Percentiles rank a stretch among this genome's conserved stretches.
Evolutionary conservation across 2,888 invertebrate genomes (phyloP).

Genomic region (Odontomyia ornata): DNA sequence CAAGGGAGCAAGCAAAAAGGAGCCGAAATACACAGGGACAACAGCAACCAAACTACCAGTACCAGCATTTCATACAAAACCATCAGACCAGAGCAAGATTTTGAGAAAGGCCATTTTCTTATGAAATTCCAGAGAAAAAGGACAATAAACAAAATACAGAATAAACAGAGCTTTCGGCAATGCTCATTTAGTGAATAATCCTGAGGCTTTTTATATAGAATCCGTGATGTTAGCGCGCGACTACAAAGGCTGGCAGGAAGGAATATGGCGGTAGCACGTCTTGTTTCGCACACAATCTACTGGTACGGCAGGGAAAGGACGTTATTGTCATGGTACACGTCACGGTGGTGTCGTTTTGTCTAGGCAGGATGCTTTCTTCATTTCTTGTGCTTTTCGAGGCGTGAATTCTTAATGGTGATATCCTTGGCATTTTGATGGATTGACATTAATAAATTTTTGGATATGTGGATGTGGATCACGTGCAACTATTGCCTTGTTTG

Average conservation of each 20-base stretch:
- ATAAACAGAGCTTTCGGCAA: conserved; percentile 11
- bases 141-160: conserved; percentile 23
- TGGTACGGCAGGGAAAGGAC: neutral
- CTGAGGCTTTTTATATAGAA: neutral
- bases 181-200: conserved; percentile 20
- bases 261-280: neutral
- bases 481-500: neutral
- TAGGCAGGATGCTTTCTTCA: neutral
- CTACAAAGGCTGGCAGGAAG: too few relatives aligned
- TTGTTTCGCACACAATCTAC: neutral
- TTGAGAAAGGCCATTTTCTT: neutral
- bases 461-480: neutral
- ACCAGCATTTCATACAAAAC: too few relatives aligned
- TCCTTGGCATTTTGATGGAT: conserved; percentile 29
- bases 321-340: neutral
- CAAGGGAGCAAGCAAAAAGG: neutral
- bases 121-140: conserved; percentile 15
- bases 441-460: conserved; percentile 26
- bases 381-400: neutral
- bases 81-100: too few relatives aligned
- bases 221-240: too few relatives aligned
- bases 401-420: conserved; percentile 33
- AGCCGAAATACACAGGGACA: neutral
- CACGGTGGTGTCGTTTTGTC: neutral
- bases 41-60: neutral